A percentile compares a stretch with the other conserved stretches of the same genome.
phyloP scores from a whole-genome alignment of 2,888 invertebrate species.

The Philereme transversata region DNA sequence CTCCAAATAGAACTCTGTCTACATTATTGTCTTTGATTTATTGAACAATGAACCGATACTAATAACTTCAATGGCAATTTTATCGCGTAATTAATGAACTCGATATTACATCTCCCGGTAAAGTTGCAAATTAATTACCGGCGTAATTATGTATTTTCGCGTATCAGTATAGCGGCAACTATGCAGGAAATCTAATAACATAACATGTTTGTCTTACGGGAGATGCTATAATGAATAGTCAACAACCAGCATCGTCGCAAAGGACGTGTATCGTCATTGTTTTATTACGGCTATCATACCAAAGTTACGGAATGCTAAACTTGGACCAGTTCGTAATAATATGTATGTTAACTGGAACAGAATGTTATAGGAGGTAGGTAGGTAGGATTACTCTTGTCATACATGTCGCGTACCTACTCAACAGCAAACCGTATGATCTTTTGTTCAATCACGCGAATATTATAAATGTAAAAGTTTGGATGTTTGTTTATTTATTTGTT shows the following conservation, averaged over 20 bases:
- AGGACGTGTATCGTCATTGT: slow-evolving; percentile 62
- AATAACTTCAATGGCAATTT: slow-evolving; percentile 46
- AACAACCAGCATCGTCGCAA: slow-evolving; percentile 64
- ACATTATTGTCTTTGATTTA: slow-evolving; percentile 57
- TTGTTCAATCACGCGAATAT: no score
- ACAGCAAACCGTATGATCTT: no score
- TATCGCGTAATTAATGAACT: slow-evolving; percentile 49
- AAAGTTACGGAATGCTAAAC: slow-evolving; percentile 35
- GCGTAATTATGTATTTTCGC: slow-evolving; percentile 50
- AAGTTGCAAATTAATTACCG: slow-evolving; percentile 56
- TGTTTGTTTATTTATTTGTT: no score
- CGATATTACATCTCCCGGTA: slow-evolving; percentile 42
- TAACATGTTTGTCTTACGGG: slow-evolving; percentile 72
- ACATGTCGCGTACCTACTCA: no score
- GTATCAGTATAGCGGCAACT: slow-evolving; percentile 58
- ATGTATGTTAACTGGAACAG: slow-evolving; percentile 20
- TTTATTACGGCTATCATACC: slow-evolving; percentile 52
- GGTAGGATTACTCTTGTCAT: no score
- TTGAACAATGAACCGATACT: slow-evolving; percentile 42
- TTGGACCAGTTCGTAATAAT: slow-evolving; percentile 29
- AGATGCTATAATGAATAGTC: slow-evolving; percentile 79
- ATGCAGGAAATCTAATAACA: slow-evolving; percentile 73
- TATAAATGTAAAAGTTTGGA: no score
- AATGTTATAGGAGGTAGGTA: not conserved
- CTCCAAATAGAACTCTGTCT: slow-evolving; percentile 48